phyloP scores from a whole-genome alignment of 2,113 vertebrate species.

The Cavia porcellus region DNA sequence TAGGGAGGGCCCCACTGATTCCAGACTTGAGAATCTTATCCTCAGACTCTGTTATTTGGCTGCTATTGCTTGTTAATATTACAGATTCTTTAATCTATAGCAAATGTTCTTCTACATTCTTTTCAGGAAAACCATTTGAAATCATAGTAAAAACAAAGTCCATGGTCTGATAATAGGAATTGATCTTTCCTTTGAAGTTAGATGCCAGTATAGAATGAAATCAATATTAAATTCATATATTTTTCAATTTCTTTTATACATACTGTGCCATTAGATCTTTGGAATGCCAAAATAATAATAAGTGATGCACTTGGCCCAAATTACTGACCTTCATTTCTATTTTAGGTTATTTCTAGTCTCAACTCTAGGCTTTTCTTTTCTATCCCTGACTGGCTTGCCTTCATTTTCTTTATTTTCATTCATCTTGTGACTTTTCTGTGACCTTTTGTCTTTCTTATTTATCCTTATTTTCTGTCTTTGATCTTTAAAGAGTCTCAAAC shows the following conservation, averaged over 20 bases:
- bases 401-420: background rate
- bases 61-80: background rate
- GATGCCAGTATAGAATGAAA: background rate
- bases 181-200: slow-evolving; percentile 40
- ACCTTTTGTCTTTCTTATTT: background rate
- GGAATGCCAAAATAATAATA: background rate
- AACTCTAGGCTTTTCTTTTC: background rate
- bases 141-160: background rate
- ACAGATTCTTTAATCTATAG: background rate
- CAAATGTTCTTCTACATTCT: background rate
- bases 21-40: background rate
- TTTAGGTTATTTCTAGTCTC: background rate
- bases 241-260: slow-evolving; percentile 24
- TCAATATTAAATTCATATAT: slow-evolving; percentile 55
- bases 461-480: background rate
- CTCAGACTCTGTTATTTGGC: background rate
- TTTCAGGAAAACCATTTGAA: background rate
- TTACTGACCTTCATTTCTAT: background rate
- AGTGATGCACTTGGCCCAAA: background rate
- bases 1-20: background rate
- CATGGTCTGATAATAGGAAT: slow-evolving; percentile 12
- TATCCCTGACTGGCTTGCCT: background rate
- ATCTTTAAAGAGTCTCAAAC: background rate
- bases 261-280: slow-evolving; percentile 5
- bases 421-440: background rate